Base-by-base conservation (phyloP, 2,888 invertebrate species). In the Nemapogon koenigi region DNA sequence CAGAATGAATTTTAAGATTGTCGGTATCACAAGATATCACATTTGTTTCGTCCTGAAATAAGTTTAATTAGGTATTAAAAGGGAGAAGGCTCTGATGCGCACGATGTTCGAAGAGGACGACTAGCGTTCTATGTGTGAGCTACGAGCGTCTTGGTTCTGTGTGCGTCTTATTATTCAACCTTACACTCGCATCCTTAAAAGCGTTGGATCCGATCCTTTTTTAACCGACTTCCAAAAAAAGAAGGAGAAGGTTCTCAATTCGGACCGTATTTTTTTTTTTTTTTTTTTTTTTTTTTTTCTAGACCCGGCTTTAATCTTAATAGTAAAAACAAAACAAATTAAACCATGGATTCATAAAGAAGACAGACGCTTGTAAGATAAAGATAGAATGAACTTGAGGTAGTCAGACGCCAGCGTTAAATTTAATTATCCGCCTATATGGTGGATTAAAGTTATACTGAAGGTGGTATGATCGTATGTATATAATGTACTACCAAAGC, bases 301-400 rank as follows among this genome's bases (percentile, higher is more conserved):
- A 19, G 19, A 11, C n/a, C n/a, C n/a, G n/a, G 33, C 3, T 33
- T 33, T 18, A 8, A 33, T 19, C 19, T 33, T 33, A 33, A 33
- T 33, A 33, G 33, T 33, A 33, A 33, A 33, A 33, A 33, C 19
- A 33, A 19, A 33, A 33, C 33, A 18, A 33, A 33, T 19, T 19
- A 33, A 10, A 7, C n/a, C n/a, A n/a, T n/a, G n/a, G n/a, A n/a
- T n/a, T n/a, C n/a, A n/a, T n/a, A n/a, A n/a, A n/a, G n/a, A n/a
- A n/a, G n/a, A n/a, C n/a, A n/a, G n/a, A n/a, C n/a, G n/a, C n/a
- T n/a, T n/a, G n/a, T n/a, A n/a, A n/a, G n/a, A n/a, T n/a, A n/a
- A n/a, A n/a, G n/a, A n/a, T n/a, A n/a, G n/a, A n/a, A n/a, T n/a
- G n/a, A n/a, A n/a, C n/a, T n/a, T n/a, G n/a, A n/a, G n/a, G n/a